Base-by-base conservation (phyloP, 2,888 invertebrate genomes). In the Hylaea fasciaria region DNA sequence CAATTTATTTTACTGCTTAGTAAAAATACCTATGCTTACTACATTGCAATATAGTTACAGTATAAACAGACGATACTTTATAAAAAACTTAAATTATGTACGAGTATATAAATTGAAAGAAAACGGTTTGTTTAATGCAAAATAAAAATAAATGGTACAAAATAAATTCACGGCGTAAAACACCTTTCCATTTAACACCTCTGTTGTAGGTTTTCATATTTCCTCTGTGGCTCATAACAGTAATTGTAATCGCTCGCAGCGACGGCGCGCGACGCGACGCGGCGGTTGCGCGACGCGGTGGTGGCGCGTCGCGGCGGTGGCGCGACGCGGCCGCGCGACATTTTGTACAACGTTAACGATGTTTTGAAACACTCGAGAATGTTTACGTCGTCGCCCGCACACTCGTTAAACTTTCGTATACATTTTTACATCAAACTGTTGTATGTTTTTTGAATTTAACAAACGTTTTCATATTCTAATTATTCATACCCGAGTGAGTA, bases 121-220 rank as follows among this genome's bases (percentile, higher is more conserved):
- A n/a, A n/a, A n/a, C 35, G 5, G 35, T 35, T 35, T 9, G 35
- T 8, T 35, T 35, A 35, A 35, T 35, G 35, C 35, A 11, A 35
- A 11, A 35, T 2, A 8, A 11, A 41, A 41, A 22, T 16, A 16
- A 41, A 39, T 39, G 39, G 4, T 39, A 39, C 39, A 39, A n/a
- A 43, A 41, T 32, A 32, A 43, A 41, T 41, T 29, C 14, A 14
- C 40, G 50, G 14, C 22, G 14, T 40, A 41, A 7, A 28, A 14
- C 29, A 50, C 22, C 17, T 49, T 39, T 49, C 39, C n/a, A 39
- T 12, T 39, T 41, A 8, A 13, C 37, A 48, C 48, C 37, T 35
- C 35, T 35, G 35, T 35, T 11, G 35, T 35, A 22, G 22, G 22
- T 22, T 3, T 22, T 22, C 22, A 22, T 22, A 22, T 5, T 22